phyloP scores from a whole-genome alignment of 1,140 invertebrate species.

The Lordiphosa collinella region DNA sequence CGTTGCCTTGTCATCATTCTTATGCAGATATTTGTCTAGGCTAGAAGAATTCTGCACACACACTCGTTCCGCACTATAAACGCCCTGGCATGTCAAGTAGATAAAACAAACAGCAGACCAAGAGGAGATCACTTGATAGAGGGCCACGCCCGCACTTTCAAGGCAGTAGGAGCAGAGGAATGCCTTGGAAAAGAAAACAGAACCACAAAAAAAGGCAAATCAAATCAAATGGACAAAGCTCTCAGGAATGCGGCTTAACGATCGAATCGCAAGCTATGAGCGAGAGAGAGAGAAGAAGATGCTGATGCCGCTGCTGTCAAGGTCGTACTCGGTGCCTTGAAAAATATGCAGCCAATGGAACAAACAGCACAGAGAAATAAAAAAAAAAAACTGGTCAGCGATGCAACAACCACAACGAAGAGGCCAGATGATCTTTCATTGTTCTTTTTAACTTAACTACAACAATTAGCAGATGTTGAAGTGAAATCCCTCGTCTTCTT shows the following conservation, averaged over 20 bases:
- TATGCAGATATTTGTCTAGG: too few relatives aligned
- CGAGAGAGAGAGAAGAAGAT: neutral
- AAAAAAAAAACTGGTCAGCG: slow-evolving; percentile 16
- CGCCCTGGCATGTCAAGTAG: too few relatives aligned
- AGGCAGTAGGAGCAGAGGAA: neutral
- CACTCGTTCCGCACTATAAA: too few relatives aligned
- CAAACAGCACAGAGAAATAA: slow-evolving; percentile 5
- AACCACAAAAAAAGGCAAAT: slow-evolving; percentile 43
- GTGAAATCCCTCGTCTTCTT: slow-evolving; percentile 4
- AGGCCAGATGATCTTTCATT: too few relatives aligned
- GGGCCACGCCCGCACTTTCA: too few relatives aligned
- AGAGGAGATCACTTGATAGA: neutral
- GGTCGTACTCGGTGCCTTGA: slow-evolving; percentile 31
- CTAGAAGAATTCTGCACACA: too few relatives aligned
- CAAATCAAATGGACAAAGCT: slow-evolving; percentile 49
- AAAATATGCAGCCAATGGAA: slow-evolving; percentile 25
- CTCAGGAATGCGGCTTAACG: slow-evolving; percentile 46
- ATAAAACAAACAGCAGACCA: neutral
- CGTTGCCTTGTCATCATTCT: too few relatives aligned
- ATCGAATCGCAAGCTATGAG: slow-evolving; percentile 3
- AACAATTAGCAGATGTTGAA: too few relatives aligned
- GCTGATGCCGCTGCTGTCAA: slow-evolving; percentile 25
- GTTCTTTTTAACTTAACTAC: too few relatives aligned
- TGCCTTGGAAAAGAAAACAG: neutral
- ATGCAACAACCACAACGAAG: too few relatives aligned